Evolutionary conservation across 2,888 invertebrate species (phyloP), one percentile per base, ranked within the genome.

Genomic region (Cataglyphis cursor): DNA sequence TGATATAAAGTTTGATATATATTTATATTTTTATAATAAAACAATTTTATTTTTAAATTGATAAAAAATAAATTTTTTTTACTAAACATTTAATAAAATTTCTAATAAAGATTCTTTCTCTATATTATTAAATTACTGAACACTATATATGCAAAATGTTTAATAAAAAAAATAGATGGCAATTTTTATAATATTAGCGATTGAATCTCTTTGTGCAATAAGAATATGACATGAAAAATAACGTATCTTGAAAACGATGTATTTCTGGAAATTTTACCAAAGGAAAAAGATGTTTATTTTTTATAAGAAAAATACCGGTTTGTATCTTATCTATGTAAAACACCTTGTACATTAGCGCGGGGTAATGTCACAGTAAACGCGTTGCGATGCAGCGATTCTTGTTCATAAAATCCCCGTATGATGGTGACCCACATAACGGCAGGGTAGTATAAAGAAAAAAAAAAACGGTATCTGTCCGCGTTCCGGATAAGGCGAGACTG

Each of bases 351-450:
- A 51, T 51, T 15, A 9, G 1, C 18, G 31, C 51, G 65, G 51
- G 75, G 65, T 76, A 76, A 76, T 38, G 51, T 65, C 65, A 24
- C 65, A 65, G 18, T 38, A 68, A 48, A 66, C 80, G 48, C 48
- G 78, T 44, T 44, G 35, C 78, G 59, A 68, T 68, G 41, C 66
- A 59, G 61, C 61, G 78, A 82, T 78, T 78, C 68, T 66, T 51
- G 80, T 62, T 68, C 61, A 38, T 74, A 74, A 70, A 73, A 48
- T 15, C 70, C 41, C 35, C 57, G 28, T 15, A 41, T 61, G 24
- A 59, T 48, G 73, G 81, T 81, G 74, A 81, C 81, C 81, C 73
- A 68, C 68, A 78, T 78, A 76, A 38, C 3, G 15, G 18, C 48
- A 10, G 15, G 70, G 35, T 70, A 15, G 15, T 74, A n/a, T 61